A percentile compares a stretch with the other conserved stretches of the same genome.
Conservation (phyloP, 2,797 vertebrate genomes). For the Gallirallus australis region DNA sequence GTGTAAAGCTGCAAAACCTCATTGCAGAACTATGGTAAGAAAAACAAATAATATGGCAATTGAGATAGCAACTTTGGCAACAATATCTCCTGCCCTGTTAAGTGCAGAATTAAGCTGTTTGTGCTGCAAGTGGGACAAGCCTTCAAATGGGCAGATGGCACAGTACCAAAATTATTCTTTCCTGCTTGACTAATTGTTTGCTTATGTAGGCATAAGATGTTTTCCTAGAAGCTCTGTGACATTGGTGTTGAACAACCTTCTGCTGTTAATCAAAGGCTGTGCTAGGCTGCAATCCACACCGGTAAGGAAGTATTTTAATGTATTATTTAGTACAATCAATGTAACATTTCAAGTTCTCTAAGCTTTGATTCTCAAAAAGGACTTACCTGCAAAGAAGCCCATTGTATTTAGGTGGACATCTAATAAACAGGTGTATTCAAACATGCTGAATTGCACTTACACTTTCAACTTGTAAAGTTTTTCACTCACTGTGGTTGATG, state of each 20-base stretch:
- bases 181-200: conserved; percentile 57
- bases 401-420: background rate
- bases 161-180: conserved; percentile 22
- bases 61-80: conserved; percentile 22
- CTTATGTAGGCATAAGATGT: conserved; percentile 19
- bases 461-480: background rate
- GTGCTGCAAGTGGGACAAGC: background rate
- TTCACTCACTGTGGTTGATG: background rate
- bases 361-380: background rate
- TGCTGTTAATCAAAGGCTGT: conserved; percentile 45
- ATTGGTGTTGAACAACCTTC: conserved; percentile 24
- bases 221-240: conserved; percentile 2
- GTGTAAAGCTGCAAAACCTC: conserved; percentile 34
- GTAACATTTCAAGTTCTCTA: background rate
- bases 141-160: background rate
- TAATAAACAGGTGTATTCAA: background rate
- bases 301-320: background rate
- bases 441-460: background rate
- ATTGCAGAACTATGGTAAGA: conserved; percentile 6
- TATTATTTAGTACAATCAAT: background rate
- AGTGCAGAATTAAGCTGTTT: conserved; percentile 7
- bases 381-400: background rate
- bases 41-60: conserved; percentile 33
- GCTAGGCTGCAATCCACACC: background rate
- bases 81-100: background rate